A percentile compares a stretch with the other conserved stretches of the same genome.
Evolutionary conservation across 2,797 vertebrate genomes (phyloP).

Genomic region (Gadopsis bispinosus): DNA sequence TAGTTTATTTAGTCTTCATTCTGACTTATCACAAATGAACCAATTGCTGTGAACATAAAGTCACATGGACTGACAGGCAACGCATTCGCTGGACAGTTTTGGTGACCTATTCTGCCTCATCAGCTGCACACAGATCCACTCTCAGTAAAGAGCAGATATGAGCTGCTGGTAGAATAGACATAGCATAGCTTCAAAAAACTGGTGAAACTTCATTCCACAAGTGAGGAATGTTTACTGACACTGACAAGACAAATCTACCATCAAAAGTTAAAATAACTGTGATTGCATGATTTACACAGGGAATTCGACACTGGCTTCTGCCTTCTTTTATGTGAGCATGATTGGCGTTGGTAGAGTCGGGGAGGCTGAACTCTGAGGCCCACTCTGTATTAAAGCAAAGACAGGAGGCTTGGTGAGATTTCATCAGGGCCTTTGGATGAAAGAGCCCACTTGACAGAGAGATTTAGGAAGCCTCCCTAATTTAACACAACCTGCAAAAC

Average conservation of each 20-base stretch:
- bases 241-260: background rate
- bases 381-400: constrained; percentile 54
- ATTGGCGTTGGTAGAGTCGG: constrained; percentile 19
- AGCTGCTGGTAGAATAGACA: constrained; percentile 16
- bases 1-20: constrained; percentile 23
- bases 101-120: constrained; percentile 1
- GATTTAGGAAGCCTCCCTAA: constrained; percentile 50
- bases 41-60: constrained; percentile 14
- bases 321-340: constrained; percentile 46
- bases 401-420: constrained; percentile 54
- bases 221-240: constrained; percentile 16
- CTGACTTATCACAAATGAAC: constrained; percentile 28
- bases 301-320: constrained; percentile 25
- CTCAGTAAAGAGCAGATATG: constrained; percentile 26
- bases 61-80: constrained; percentile 8
- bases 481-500: constrained; percentile 49
- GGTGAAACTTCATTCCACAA: background rate
- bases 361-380: constrained; percentile 43
- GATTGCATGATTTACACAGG: constrained; percentile 28
- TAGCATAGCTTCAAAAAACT: background rate
- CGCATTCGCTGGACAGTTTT: background rate
- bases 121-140: constrained; percentile 26
- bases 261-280: constrained; percentile 23
- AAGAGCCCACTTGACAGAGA: constrained; percentile 56
- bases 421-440: constrained; percentile 59